phyloP scores from a whole-genome alignment of 1,140 invertebrate species.

The Drosophila sp. region DNA sequence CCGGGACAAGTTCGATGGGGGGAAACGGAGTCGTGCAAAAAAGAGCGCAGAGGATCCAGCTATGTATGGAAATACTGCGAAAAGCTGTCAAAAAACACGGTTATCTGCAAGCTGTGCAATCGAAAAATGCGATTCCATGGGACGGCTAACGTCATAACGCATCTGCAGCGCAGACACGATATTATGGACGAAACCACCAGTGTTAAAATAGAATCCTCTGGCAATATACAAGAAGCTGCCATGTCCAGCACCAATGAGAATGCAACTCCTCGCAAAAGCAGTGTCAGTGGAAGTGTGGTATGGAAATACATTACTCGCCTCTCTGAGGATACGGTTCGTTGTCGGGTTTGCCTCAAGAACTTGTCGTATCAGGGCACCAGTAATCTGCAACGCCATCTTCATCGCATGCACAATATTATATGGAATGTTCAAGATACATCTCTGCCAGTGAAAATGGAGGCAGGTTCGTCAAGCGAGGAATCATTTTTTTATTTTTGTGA shows the following conservation, averaged over 20 bases:
- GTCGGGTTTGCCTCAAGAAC: conserved; percentile 59
- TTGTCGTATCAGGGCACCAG: conserved; percentile 66
- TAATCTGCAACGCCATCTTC: conserved; percentile 64
- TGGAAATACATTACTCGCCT: conserved; percentile 59
- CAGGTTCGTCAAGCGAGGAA: conserved; percentile 1
- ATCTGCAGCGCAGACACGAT: conserved; percentile 59
- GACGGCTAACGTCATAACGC: conserved; percentile 72
- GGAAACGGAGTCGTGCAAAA: conserved; percentile 11
- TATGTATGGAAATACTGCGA: conserved; percentile 70
- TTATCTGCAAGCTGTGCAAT: conserved; percentile 60
- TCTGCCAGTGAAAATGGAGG: not conserved
- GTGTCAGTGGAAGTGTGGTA: conserved; percentile 43
- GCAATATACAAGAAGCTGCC: conserved; percentile 32
- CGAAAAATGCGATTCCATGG: conserved; percentile 67
- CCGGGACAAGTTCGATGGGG: conserved; percentile 18
- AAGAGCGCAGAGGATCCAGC: conserved; percentile 57
- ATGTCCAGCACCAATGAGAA: conserved; percentile 38
- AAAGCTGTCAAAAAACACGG: conserved; percentile 54
- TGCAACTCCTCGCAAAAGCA: not conserved
- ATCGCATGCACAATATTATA: conserved; percentile 66
- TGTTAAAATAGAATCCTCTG: conserved; percentile 3
- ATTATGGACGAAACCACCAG: conserved; percentile 45
- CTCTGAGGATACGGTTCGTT: conserved; percentile 52
- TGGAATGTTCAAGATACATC: conserved; percentile 29
- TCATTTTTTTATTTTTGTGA: conserved; percentile 45